Conservation (phyloP, 1,140 invertebrate genomes). For the Lordiphosa mommai region DNA sequence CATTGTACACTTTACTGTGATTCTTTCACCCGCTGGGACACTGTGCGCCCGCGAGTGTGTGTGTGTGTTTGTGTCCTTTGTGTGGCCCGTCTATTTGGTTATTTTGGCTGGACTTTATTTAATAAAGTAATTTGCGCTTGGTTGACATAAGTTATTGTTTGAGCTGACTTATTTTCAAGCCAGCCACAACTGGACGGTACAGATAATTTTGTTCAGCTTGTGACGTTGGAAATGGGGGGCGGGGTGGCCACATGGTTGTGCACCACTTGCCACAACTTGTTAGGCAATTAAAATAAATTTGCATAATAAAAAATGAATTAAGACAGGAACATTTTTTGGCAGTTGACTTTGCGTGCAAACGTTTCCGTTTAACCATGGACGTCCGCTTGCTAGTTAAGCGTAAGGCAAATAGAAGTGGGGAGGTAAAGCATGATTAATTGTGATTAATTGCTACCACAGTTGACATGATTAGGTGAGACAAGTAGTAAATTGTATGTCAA, state of each 20-base stretch:
- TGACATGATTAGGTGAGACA: conserved; percentile 18
- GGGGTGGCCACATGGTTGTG: conserved; percentile 12
- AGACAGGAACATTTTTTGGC: conserved; percentile 4
- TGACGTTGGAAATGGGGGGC: neutral
- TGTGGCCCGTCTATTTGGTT: conserved; percentile 51
- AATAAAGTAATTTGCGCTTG: conserved; percentile 78
- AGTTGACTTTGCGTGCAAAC: neutral
- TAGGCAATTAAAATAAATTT: conserved; percentile 70
- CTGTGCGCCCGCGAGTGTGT: neutral
- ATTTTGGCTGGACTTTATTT: conserved; percentile 74
- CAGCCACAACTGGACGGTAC: conserved; percentile 44
- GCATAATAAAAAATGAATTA: conserved; percentile 72
- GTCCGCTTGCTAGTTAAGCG: neutral
- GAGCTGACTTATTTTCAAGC: conserved; percentile 24
- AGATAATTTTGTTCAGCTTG: conserved; percentile 56
- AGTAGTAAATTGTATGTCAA: conserved; percentile 11
- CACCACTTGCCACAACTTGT: conserved; percentile 52
- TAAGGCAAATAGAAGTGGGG: neutral
- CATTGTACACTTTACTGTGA: conserved; percentile 71
- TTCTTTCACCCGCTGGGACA: conserved; percentile 37
- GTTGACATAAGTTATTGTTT: conserved; percentile 76
- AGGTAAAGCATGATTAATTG: conserved; percentile 49
- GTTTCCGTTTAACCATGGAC: neutral
- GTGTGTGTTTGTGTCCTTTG: conserved; percentile 18
- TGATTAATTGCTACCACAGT: conserved; percentile 51